phyloP scores from a whole-genome alignment of 1,140 invertebrate species.

The Metopolophium dirhodum region DNA sequence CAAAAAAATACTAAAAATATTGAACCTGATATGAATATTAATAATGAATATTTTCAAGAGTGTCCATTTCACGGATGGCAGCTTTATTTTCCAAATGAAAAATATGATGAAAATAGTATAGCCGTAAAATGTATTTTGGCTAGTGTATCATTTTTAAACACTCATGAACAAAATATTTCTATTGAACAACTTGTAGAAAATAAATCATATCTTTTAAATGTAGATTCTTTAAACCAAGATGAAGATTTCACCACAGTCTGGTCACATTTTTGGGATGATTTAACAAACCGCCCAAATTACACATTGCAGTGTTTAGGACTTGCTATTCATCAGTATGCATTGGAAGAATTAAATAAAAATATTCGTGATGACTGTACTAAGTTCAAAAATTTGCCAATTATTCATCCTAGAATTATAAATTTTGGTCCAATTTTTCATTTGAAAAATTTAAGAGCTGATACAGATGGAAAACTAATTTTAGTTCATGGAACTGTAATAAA shows the following conservation, averaged over 20 bases:
- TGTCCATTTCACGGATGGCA: constrained; percentile 71
- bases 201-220: constrained; percentile 71
- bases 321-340: constrained; percentile 74
- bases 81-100: constrained; percentile 74
- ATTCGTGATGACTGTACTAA: constrained; percentile 59
- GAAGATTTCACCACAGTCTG: constrained; percentile 68
- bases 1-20: background rate
- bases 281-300: constrained; percentile 71
- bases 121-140: constrained; percentile 66
- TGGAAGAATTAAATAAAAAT: constrained; percentile 61
- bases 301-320: constrained; percentile 73
- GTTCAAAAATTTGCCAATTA: constrained; percentile 64
- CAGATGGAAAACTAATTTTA: constrained; percentile 82
- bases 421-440: constrained; percentile 73
- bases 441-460: constrained; percentile 78
- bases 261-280: constrained; percentile 70
- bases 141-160: constrained; percentile 67
- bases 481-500: constrained; percentile 86
- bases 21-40: background rate
- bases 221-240: constrained; percentile 70
- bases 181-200: constrained; percentile 71
- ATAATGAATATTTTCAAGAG: background rate
- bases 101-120: constrained; percentile 64
- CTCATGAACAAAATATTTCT: constrained; percentile 66
- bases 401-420: constrained; percentile 74